Base-by-base conservation (phyloP, 2,797 vertebrate species). In the Neostethus bicornis region DNA sequence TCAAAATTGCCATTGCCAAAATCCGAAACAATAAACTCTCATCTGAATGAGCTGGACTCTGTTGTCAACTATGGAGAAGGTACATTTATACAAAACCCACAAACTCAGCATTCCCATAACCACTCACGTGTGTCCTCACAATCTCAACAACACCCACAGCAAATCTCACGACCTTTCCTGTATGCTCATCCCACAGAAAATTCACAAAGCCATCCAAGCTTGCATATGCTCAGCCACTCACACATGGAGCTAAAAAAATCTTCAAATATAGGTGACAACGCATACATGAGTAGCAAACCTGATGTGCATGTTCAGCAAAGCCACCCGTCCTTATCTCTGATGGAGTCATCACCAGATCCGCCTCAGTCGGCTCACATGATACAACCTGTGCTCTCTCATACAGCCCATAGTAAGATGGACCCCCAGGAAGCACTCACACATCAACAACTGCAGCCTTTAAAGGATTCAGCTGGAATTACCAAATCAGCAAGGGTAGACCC, bases 331-430 rank as follows among this genome's bases (percentile, higher is more conserved):
- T 67, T 93, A 42, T 88, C 91, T 25, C 38, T 93, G 48, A 77
- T 93, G 75, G 93, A 95, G 43, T 92, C 92, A 0, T 82, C 94
- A 0, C 85, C 94, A 8, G 94, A 95, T 10, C 85, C 77, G 17
- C 69, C 73, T 9, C 88, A 90, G 60, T 89, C 90, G 72, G 46
- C 76, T 75, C 93, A 93, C 50, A 86, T 95, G 77, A 87, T 95
- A 28, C 93, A 94, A 31, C 94, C 95, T 0, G 94, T 94, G 48
- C 92, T 95, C 32, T 95, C 94, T 17, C 93, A 95, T n/a, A 90
- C 93, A 1, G 72, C 88, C 14, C 77, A 43, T 57, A 80, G 77
- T 45, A 91, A 92, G 64, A 85, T 92, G 73, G 91, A 92, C 12
- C 46, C 79, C 56, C 86, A 89, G 31, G 87, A 85, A 64, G 51